Conservation (phyloP, 2,797 vertebrate genomes). For the Microcaecilia unicolor region DNA sequence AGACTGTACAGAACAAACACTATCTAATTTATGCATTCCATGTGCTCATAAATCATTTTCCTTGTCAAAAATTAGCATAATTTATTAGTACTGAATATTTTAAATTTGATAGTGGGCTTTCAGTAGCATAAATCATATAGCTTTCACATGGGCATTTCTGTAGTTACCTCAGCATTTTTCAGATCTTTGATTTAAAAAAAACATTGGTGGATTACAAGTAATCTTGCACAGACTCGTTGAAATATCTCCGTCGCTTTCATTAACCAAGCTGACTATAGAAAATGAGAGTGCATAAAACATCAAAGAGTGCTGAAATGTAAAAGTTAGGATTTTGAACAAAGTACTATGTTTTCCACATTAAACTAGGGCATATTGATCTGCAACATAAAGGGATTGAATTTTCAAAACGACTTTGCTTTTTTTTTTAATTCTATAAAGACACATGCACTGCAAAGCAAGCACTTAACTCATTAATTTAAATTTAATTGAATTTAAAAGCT, state of each 20-base stretch:
- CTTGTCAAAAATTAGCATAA: constrained; percentile 80
- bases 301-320: too few species aligned
- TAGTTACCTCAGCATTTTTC: constrained; percentile 35
- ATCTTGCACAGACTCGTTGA: constrained; percentile 23
- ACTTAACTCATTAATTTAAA: too few species aligned
- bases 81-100: constrained; percentile 77
- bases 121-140: constrained; percentile 76
- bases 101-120: constrained; percentile 81
- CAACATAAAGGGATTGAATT: too few species aligned
- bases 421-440: too few species aligned
- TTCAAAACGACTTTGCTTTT: too few species aligned
- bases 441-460: too few species aligned
- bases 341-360: too few species aligned
- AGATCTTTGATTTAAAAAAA: constrained; percentile 21
- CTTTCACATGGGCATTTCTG: constrained; percentile 25
- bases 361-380: too few species aligned
- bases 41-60: constrained; percentile 62
- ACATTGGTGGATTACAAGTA: constrained; percentile 12
- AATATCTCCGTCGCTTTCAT: constrained; percentile 19
- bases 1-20: constrained; percentile 26
- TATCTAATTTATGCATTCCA: constrained; percentile 49
- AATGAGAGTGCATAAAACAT: too few species aligned
- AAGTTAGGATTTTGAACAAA: too few species aligned
- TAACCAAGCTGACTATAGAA: too few species aligned
- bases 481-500: too few species aligned